A percentile compares a stretch with the other conserved stretches of the same genome.
Conservation (phyloP, 2,797 vertebrate genomes). For the Hylomyscus alleni region DNA sequence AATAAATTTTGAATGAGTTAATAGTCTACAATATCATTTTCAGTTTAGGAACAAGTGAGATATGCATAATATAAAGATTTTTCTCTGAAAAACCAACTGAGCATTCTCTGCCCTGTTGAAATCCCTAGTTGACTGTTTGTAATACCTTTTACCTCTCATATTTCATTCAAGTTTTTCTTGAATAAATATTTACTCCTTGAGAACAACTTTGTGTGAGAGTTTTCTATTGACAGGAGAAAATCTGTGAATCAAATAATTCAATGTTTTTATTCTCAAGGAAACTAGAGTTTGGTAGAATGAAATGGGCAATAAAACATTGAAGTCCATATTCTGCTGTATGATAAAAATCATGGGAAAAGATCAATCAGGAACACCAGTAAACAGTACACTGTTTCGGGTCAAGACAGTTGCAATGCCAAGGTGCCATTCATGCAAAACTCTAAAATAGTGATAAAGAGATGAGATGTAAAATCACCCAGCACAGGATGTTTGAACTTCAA, state of each 20-base stretch:
- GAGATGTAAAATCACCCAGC: not conserved
- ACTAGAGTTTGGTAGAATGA: not conserved
- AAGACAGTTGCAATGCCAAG: not conserved
- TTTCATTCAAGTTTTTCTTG: not conserved
- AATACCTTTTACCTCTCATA: not conserved
- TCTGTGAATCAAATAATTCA: slow-evolving; percentile 41
- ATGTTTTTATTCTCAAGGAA: not conserved
- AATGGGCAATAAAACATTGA: not conserved
- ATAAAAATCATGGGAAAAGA: not conserved
- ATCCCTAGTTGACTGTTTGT: not conserved
- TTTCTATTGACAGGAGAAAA: slow-evolving; percentile 22
- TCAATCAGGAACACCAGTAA: not conserved
- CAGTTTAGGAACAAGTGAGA: not conserved
- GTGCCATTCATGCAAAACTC: not conserved
- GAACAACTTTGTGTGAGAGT: slow-evolving; percentile 8
- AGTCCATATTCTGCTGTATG: not conserved
- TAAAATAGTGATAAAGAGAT: not conserved
- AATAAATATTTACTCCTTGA: slow-evolving; percentile 20
- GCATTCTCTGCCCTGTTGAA: not conserved
- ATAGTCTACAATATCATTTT: not conserved
- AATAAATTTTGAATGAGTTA: slow-evolving; percentile 28
- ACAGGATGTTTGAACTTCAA: not conserved
- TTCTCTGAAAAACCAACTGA: not conserved
- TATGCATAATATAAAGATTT: not conserved
- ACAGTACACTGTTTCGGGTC: not conserved